Evolutionary conservation across 2,888 invertebrate genomes (phyloP), one percentile per base, ranked within the genome.

Genomic region (Pseudococcus jackbeardsleyi): DNA sequence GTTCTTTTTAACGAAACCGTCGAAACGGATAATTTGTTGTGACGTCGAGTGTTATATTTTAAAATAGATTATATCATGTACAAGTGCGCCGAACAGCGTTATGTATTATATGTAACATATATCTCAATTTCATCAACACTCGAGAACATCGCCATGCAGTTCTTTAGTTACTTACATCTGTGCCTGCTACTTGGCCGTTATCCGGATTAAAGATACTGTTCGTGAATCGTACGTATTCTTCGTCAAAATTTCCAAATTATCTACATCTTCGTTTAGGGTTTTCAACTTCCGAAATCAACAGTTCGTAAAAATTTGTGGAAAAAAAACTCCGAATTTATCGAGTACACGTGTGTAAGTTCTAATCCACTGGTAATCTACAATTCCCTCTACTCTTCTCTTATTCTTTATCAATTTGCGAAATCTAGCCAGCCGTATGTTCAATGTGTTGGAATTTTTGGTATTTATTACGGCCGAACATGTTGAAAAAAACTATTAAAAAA

Each of bases 1-100:
- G 79, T 79, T 79, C 79, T 79, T 79, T 79, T 79, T 79, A 79
- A 79, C 79, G 42, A 42, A 79, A 79, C 79, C 79, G 79, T 79
- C 79, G 79, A 79, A 79, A 79, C 79, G 79, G 79, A 79, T 79
- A 79, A 79, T 79, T 79, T 79, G 79, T 79, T 79, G 79, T 79
- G 79, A 79, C 79, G 79, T 79, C 79, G 79, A 79, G 79, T 79
- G 79, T 79, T 79, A 42, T 79, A 79, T 42, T 79, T 79, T 79
- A 79, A 79, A 79, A 79, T 79, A 79, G 79, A 79, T 79, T 79
- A 79, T 79, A 79, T 79, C 79, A 42, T 79, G 79, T 79, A 79
- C 42, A 79, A 79, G 79, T 79, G 46, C 79, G 79, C 42, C 79
- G 79, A 33, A 33, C 26, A 42, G 79, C 46, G 42, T 42, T 42